Percentiles rank a stretch among this genome's conserved stretches.
Evolutionary conservation across 2,797 vertebrate genomes (phyloP).

Genomic region (Mormyrus proboscirostris): DNA sequence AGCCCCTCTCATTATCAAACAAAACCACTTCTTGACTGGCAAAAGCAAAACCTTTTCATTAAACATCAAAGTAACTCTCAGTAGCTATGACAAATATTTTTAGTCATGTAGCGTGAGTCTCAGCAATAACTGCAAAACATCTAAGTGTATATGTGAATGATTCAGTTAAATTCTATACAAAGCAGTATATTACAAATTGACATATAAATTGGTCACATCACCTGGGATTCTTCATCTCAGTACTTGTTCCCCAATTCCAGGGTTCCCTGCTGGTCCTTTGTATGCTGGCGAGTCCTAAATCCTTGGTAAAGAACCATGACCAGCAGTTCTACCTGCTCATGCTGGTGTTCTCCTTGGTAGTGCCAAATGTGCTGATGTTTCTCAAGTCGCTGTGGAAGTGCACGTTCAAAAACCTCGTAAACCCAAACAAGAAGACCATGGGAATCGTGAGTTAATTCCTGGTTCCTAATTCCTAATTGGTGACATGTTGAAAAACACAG

Average conservation of each 20-base stretch:
- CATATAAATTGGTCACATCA: not conserved
- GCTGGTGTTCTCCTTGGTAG: constrained; percentile 61
- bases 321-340: constrained; percentile 63
- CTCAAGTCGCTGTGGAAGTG: constrained; percentile 67
- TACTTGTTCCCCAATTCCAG: constrained; percentile 36
- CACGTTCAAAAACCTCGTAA: constrained; percentile 61
- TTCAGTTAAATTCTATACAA: not conserved
- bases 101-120: not conserved
- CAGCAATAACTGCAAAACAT: not conserved
- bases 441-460: constrained; percentile 45
- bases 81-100: not conserved
- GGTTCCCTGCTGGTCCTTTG: constrained; percentile 58
- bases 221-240: not conserved
- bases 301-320: constrained; percentile 41
- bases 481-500: not conserved
- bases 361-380: constrained; percentile 67
- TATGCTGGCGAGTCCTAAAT: constrained; percentile 52
- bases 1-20: not conserved
- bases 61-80: not conserved
- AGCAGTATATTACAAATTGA: not conserved
- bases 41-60: not conserved
- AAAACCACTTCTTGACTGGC: not conserved
- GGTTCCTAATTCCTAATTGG: not conserved
- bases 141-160: not conserved
- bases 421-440: constrained; percentile 56